These are phyloP conservation scores for Argya squamiceps DNA, from an alignment of 2,797 vertebrate genomes.

Conservation along the genomic window DNA sequence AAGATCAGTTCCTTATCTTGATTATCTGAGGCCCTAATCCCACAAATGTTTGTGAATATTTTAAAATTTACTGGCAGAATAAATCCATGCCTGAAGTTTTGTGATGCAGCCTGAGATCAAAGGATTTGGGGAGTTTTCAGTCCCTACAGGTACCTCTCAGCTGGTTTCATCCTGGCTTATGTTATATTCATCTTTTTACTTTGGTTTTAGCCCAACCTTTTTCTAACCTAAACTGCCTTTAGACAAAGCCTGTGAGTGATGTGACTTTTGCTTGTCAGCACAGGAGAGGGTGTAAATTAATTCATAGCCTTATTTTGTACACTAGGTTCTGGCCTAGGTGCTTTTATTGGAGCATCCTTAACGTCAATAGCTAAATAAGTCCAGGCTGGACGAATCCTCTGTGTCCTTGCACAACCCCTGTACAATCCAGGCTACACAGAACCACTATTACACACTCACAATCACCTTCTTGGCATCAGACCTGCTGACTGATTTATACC, in stretches of 20 bases:
- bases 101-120: background rate
- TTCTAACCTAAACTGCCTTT: background rate
- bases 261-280: background rate
- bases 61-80: background rate
- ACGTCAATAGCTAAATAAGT: background rate
- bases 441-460: background rate
- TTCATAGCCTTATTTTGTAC: background rate
- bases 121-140: background rate
- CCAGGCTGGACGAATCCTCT: background rate
- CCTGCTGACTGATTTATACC: background rate
- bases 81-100: background rate
- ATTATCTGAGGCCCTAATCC: background rate
- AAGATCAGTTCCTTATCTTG: background rate
- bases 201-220: background rate
- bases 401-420: background rate
- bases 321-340: background rate
- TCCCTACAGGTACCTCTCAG: background rate
- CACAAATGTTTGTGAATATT: background rate
- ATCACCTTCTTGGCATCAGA: background rate
- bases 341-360: background rate
- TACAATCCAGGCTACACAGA: background rate
- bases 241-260: background rate
- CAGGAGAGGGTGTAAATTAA: background rate
- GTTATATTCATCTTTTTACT: background rate
- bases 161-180: background rate